Conservation (phyloP, 2,888 invertebrate species). For the Volucella zonaria region DNA sequence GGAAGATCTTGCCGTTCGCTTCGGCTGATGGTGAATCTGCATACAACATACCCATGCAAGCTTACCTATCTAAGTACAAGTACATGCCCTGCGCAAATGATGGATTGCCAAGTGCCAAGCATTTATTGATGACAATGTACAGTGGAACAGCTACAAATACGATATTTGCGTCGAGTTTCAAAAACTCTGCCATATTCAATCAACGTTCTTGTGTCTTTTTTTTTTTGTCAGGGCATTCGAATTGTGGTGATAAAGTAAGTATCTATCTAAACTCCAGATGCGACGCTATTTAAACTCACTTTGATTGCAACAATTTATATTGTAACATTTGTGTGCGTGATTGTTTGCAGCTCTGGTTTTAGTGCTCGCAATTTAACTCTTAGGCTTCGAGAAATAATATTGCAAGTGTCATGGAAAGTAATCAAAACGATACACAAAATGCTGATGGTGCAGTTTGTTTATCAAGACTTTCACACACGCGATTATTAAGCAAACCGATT, state of each 20-base stretch:
- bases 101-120: conserved; percentile 54
- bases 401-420: conserved; percentile 13
- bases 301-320: conserved; percentile 21
- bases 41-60: conserved; percentile 24
- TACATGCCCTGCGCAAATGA: conserved; percentile 51
- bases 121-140: conserved; percentile 70
- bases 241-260: background rate
- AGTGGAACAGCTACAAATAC: conserved; percentile 27
- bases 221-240: background rate
- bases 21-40: conserved; percentile 48
- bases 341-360: conserved; percentile 20
- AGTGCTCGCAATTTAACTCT: conserved; percentile 15
- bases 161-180: conserved; percentile 31
- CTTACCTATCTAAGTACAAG: conserved; percentile 3
- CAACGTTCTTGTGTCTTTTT: conserved; percentile 22
- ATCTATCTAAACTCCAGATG: background rate
- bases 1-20: conserved; percentile 52
- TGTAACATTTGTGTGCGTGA: conserved; percentile 27
- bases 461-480: conserved; percentile 48
- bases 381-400: conserved; percentile 2
- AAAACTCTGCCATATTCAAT: conserved; percentile 22
- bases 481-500: conserved; percentile 50
- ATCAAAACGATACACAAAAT: conserved; percentile 28
- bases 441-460: conserved; percentile 41
- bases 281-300: background rate